A percentile compares a stretch with the other conserved stretches of the same genome.
These are phyloP conservation scores for Leptocoma aspasia DNA, from an alignment of 2,113 vertebrate species.

Conservation along the genomic window DNA sequence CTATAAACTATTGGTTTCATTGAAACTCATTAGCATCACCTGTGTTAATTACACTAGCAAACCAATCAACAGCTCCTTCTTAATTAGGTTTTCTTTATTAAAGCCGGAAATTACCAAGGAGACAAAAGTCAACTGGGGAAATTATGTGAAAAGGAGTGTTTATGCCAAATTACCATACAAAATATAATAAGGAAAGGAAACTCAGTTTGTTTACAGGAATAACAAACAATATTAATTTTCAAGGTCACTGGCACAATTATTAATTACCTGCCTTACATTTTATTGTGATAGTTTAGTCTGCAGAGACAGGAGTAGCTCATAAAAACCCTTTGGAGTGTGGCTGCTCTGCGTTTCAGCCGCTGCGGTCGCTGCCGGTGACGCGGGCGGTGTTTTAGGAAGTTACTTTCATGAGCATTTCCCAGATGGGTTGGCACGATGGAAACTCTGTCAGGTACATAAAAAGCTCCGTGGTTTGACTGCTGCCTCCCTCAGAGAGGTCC, in stretches of 20 bases:
- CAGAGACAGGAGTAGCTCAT: slow-evolving; percentile 23
- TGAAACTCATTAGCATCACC: slow-evolving; percentile 99
- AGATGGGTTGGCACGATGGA: not conserved
- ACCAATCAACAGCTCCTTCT: slow-evolving; percentile 96
- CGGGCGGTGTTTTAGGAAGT: slow-evolving; percentile 41
- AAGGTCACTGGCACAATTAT: slow-evolving; percentile 79
- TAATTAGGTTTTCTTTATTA: slow-evolving; percentile 99
- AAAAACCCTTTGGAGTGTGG: slow-evolving; percentile 32
- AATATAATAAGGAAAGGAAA: slow-evolving; percentile 78
- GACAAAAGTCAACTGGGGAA: slow-evolving; percentile 88
- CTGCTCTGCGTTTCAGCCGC: slow-evolving; percentile 34
- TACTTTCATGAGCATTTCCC: slow-evolving; percentile 50
- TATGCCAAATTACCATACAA: slow-evolving; percentile 79
- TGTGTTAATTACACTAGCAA: slow-evolving; percentile 99
- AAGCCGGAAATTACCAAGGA: slow-evolving; percentile 92
- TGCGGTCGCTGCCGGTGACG: slow-evolving; percentile 11
- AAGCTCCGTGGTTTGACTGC: not conserved
- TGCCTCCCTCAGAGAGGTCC: not conserved
- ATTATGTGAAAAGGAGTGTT: slow-evolving; percentile 83
- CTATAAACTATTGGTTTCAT: slow-evolving; percentile 89
- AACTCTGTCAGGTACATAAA: slow-evolving; percentile 50
- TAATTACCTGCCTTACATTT: slow-evolving; percentile 76
- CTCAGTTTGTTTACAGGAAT: slow-evolving; percentile 76
- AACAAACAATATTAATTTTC: slow-evolving; percentile 83
- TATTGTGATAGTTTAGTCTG: slow-evolving; percentile 71